Evolutionary conservation across 2,888 invertebrate species (phyloP).

Genomic region (Tenodera sinensis): DNA sequence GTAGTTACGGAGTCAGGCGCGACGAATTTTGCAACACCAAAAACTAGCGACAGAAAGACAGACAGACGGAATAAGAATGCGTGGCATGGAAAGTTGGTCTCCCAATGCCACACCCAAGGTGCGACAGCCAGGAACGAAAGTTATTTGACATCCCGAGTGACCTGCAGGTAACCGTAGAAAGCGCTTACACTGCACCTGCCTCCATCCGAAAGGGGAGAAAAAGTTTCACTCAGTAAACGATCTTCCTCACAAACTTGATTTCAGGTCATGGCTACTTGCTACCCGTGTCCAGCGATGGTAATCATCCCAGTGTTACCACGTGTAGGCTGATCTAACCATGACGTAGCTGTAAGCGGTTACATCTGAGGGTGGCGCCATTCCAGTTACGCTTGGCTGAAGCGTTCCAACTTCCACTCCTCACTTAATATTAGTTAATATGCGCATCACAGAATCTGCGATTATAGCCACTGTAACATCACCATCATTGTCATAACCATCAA

Average conservation of each 20-base stretch:
- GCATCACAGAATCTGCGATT: no score
- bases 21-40: not conserved
- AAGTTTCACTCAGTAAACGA: not conserved
- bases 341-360: not conserved
- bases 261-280: not conserved
- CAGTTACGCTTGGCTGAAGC: not conserved
- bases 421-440: no score
- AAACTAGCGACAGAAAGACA: not conserved
- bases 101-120: not conserved
- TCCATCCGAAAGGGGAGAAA: not conserved
- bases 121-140: not conserved
- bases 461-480: no score
- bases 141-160: slow-evolving; percentile 8
- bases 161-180: not conserved
- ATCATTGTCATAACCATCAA: no score
- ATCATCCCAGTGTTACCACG: not conserved
- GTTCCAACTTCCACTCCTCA: not conserved
- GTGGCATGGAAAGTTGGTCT: not conserved
- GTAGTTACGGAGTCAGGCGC: not conserved
- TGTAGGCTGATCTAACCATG: not conserved
- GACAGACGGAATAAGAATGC: not conserved
- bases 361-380: not conserved
- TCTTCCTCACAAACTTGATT: not conserved
- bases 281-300: not conserved
- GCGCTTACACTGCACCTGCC: not conserved